phyloP scores from a whole-genome alignment of 1,140 invertebrate genomes.

The Drosophila obscura region DNA sequence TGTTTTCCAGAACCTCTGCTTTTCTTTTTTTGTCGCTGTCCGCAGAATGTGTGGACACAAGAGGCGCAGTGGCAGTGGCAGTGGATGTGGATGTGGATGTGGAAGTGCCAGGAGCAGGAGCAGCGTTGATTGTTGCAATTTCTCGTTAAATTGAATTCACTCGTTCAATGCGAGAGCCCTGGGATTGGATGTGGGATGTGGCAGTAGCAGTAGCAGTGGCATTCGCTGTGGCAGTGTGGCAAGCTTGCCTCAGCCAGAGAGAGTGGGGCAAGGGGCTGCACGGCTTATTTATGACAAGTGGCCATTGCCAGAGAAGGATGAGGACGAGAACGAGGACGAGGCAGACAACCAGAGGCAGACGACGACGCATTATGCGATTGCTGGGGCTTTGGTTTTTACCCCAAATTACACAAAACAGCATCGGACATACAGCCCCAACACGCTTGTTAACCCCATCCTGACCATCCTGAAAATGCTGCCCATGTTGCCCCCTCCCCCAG shows the following conservation, averaged over 20 bases:
- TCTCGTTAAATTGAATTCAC: slow-evolving; percentile 82
- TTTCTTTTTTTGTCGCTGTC: slow-evolving; percentile 43
- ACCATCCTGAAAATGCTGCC: neutral
- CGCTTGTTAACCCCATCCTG: slow-evolving; percentile 30
- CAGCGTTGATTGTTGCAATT: slow-evolving; percentile 79
- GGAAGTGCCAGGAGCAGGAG: slow-evolving; percentile 17
- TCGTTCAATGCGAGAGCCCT: slow-evolving; percentile 62
- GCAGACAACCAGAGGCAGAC: slow-evolving; percentile 15
- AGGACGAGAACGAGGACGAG: neutral
- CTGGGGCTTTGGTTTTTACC: slow-evolving; percentile 57
- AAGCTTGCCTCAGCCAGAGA: neutral
- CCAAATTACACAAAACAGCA: slow-evolving; percentile 73
- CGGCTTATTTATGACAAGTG: slow-evolving; percentile 80
- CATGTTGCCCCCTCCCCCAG: neutral
- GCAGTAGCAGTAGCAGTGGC: slow-evolving; percentile 16
- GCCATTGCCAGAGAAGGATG: slow-evolving; percentile 10
- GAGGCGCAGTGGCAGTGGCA: neutral
- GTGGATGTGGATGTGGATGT: neutral
- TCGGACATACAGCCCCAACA: slow-evolving; percentile 38
- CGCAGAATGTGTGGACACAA: slow-evolving; percentile 54
- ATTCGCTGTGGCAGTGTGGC: slow-evolving; percentile 23
- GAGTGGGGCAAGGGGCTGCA: slow-evolving; percentile 40
- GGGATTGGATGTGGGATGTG: slow-evolving; percentile 32
- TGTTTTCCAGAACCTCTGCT: slow-evolving; percentile 18
- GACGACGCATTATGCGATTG: slow-evolving; percentile 71